These are phyloP conservation scores for Cheilinus undulatus DNA, from an alignment of 2,113 vertebrate genomes.

Conservation along the genomic window DNA sequence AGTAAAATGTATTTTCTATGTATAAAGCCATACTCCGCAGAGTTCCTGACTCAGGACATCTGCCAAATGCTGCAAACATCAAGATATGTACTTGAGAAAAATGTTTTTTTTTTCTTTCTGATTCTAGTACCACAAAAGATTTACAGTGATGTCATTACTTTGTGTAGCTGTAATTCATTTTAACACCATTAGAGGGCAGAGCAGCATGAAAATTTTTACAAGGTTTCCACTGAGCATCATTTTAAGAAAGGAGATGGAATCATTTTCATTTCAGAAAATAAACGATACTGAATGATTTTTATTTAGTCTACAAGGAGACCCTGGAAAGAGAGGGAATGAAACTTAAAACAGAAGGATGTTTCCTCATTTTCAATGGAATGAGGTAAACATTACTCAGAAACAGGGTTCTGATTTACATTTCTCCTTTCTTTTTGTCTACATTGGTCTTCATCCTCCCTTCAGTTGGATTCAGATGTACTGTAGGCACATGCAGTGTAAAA, in stretches of 20 bases:
- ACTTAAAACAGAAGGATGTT: background rate
- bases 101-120: background rate
- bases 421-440: background rate
- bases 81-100: background rate
- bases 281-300: background rate
- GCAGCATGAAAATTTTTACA: background rate
- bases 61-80: accelerated
- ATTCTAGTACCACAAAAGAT: background rate
- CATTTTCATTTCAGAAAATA: background rate
- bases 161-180: conserved; percentile 11
- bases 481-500: background rate
- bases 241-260: background rate
- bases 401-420: background rate
- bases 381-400: background rate
- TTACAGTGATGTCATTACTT: background rate
- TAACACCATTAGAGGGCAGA: conserved; percentile 56
- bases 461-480: background rate
- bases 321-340: background rate
- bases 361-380: background rate
- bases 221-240: background rate
- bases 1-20: no score
- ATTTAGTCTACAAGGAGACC: background rate
- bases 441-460: background rate
- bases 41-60: background rate
- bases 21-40: no score